A percentile compares a stretch with the other conserved stretches of the same genome.
phyloP scores from a whole-genome alignment of 2,797 vertebrate species.

The Cichlasoma orientale region DNA sequence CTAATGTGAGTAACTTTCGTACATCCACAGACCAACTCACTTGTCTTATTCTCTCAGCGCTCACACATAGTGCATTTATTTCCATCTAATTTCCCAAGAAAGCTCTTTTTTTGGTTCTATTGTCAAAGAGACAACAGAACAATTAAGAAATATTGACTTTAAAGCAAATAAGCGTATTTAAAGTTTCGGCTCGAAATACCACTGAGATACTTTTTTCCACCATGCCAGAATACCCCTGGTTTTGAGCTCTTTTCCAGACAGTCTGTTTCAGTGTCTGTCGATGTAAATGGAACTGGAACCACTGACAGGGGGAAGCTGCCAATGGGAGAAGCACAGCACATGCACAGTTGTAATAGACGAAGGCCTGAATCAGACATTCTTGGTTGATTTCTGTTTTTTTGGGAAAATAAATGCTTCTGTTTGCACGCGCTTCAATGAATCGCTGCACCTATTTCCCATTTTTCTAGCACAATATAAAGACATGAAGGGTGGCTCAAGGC shows the following conservation, averaged over 20 bases:
- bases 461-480: background rate
- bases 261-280: background rate
- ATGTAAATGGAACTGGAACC: background rate
- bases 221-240: background rate
- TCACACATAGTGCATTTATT: background rate
- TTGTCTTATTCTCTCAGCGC: background rate
- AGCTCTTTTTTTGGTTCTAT: background rate
- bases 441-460: background rate
- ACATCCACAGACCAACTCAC: background rate
- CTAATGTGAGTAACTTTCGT: too few relatives aligned
- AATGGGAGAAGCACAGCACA: background rate
- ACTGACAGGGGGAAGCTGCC: background rate
- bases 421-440: too few relatives aligned
- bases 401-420: background rate
- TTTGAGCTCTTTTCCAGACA: background rate
- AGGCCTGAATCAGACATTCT: background rate
- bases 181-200: background rate
- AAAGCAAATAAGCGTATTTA: background rate
- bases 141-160: background rate
- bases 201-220: background rate
- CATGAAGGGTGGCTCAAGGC: rapidly evolving
- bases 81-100: background rate
- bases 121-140: background rate
- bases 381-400: background rate
- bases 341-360: background rate